Base-by-base conservation (phyloP, 92 coral and sea anemone genomes). In the Porites evermanni region DNA sequence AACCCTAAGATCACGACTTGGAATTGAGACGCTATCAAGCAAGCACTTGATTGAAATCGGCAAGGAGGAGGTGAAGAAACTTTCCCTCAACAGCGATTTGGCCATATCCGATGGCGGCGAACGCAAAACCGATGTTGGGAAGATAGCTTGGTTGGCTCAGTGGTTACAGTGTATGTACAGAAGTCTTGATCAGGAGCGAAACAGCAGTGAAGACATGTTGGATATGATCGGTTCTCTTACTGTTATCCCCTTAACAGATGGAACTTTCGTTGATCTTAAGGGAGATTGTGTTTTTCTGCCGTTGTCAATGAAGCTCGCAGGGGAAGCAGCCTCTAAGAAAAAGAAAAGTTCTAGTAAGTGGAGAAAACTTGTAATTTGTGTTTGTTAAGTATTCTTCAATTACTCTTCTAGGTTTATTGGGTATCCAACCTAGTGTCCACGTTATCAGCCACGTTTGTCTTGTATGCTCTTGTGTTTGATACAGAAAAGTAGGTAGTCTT, bases 151-250 rank as follows among this genome's bases (percentile, higher is more conserved):
- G 98, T 80, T 91, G 60, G 97, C 98, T 20, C 85, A 85, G 10
- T 96, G 98, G 98, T 72, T 96, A 75, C 92, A 92, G 81, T 88
- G 98, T 79, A 87, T 96, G 80, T 89, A 92, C 68, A 89, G 96
- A 29, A 88, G 98, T 54, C 87, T 96, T 77, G 96, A 94, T 60
- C 95, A 89, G 60, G 98, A 96, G 85, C 95, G 91, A 20, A 93
- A 94, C 70, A 92, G 98, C 75, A 96, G 98, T 73, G 87, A 87
- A 14, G 98, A 92, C 60, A 92, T 88, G 18, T 61, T 96, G 89
- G 91, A 94, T 61, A 72, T 72, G 74, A 92, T 96, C 26, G 81
- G 95, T 18, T 87, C 94, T 10, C 85, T 96, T 21, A 66, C 66
- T 14, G 67, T 96, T 29, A 84, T 93, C 68, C 98, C 98, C 3